These are phyloP conservation scores for Nasua narica DNA, from an alignment of 2,797 vertebrate species.

Conservation along the genomic window DNA sequence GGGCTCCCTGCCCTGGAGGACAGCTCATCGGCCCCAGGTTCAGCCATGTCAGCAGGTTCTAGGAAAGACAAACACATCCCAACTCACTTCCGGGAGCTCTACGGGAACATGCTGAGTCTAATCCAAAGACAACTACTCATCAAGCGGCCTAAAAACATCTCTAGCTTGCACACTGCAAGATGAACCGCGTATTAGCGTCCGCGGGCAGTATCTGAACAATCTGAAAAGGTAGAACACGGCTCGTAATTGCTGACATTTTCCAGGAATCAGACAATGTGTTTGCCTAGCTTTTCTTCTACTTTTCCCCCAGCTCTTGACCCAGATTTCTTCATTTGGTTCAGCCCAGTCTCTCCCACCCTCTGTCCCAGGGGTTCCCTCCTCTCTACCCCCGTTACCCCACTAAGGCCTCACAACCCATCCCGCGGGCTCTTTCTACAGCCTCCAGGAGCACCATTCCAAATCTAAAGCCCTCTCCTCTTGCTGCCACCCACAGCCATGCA, in stretches of 20 bases:
- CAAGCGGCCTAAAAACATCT: neutral
- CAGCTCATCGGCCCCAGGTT: neutral
- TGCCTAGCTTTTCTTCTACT: neutral
- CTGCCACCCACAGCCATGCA: neutral
- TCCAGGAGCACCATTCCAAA: neutral
- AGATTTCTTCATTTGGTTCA: constrained; percentile 33
- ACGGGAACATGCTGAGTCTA: neutral
- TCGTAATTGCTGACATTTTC: neutral
- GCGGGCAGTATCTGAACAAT: neutral
- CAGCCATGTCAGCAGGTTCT: constrained; percentile 66
- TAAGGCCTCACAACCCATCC: neutral
- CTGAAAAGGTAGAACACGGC: neutral
- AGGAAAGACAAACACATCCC: constrained; percentile 28
- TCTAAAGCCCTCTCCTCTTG: neutral
- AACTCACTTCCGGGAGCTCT: neutral
- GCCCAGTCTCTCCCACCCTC: neutral
- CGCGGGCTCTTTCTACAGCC: neutral
- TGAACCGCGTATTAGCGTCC: neutral
- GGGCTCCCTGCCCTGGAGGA: constrained; percentile 70
- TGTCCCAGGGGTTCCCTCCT: neutral
- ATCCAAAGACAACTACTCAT: neutral
- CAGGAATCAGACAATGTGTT: neutral
- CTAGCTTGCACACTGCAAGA: neutral
- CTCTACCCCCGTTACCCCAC: neutral
- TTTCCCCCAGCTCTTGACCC: neutral